Evolutionary conservation across 2,888 invertebrate genomes (phyloP).

Genomic region (Sarcophaga subvicina): DNA sequence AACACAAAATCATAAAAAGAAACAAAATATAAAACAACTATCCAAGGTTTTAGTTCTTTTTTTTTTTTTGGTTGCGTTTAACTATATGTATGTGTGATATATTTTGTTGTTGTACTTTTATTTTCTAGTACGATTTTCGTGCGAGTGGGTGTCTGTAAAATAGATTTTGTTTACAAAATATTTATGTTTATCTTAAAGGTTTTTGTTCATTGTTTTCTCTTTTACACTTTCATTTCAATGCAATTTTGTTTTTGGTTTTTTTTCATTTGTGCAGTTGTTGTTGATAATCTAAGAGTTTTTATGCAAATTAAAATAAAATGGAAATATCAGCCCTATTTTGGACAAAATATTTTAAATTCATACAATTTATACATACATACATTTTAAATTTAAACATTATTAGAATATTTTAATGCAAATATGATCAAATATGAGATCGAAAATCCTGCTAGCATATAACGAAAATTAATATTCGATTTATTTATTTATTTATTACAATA

Average conservation of each 20-base stretch:
- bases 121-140: constrained; percentile 24
- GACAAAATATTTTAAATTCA: not conserved
- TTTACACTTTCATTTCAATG: constrained; percentile 40
- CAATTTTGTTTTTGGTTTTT: constrained; percentile 22
- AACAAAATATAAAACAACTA: constrained; percentile 30
- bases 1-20: constrained; percentile 32
- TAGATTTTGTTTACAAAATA: constrained; percentile 55
- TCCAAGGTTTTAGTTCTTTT: constrained; percentile 41
- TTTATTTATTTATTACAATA: too few species aligned
- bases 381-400: too few species aligned
- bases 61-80: constrained; percentile 15
- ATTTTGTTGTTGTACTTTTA: not conserved
- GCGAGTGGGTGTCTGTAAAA: constrained; percentile 25
- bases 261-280: constrained; percentile 20
- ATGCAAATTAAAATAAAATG: constrained; percentile 45
- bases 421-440: too few species aligned
- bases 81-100: not conserved
- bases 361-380: not conserved
- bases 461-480: too few species aligned
- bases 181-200: constrained; percentile 56
- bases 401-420: too few species aligned
- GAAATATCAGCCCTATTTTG: constrained; percentile 26
- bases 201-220: constrained; percentile 47
- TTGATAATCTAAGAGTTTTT: constrained; percentile 42
- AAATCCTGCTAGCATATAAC: too few species aligned